phyloP scores from a whole-genome alignment of 2,797 vertebrate genomes.

The Melopsittacus undulatus region DNA sequence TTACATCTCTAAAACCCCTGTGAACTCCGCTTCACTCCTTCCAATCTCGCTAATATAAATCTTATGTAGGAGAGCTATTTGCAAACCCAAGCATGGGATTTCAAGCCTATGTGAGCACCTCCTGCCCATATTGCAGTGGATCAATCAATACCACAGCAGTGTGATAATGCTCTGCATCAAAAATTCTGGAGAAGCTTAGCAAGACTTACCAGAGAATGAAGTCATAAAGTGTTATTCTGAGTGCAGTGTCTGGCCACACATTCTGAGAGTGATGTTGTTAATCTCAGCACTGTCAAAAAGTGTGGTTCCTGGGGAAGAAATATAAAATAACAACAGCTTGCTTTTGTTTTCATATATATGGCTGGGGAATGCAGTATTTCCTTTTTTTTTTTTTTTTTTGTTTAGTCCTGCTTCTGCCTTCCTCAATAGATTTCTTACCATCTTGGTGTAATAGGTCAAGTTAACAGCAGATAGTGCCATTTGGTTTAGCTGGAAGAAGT shows the following conservation, averaged over 20 bases:
- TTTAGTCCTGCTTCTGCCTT: background rate
- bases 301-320: too few species aligned
- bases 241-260: background rate
- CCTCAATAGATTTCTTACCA: background rate
- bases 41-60: background rate
- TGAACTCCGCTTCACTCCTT: constrained; percentile 17
- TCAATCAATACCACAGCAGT: constrained; percentile 25
- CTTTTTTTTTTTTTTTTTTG: background rate
- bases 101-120: constrained; percentile 5
- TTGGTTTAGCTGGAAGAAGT: background rate
- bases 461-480: background rate
- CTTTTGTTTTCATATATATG: background rate
- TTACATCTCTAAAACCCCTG: background rate
- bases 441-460: background rate
- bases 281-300: background rate
- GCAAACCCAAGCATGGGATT: background rate
- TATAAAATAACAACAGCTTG: background rate
- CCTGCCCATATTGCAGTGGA: background rate
- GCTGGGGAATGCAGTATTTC: background rate
- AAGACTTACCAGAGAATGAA: background rate
- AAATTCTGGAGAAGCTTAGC: background rate
- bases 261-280: constrained; percentile 2
- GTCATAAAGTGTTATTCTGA: background rate
- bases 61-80: constrained; percentile 33
- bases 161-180: background rate